Evolutionary conservation across 1,140 invertebrate species (phyloP).

Genomic region (Vollenhovia emeryi): DNA sequence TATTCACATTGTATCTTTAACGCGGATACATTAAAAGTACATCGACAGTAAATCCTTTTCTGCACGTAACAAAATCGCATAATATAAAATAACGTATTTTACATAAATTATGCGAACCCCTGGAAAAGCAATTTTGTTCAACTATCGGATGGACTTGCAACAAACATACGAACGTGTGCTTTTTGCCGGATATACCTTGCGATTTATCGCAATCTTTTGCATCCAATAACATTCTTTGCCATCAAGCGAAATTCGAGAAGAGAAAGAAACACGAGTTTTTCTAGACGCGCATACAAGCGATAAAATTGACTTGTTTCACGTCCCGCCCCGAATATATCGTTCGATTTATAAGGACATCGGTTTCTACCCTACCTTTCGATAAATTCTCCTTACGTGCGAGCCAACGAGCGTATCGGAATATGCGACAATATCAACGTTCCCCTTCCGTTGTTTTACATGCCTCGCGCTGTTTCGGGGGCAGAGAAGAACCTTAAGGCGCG

Average conservation of each 20-base stretch:
- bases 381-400: constrained; percentile 63
- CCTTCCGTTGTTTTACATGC: constrained; percentile 73
- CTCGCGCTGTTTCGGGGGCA: constrained; percentile 68
- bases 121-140: constrained; percentile 10
- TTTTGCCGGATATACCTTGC: not conserved
- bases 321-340: not conserved
- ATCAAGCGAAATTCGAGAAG: not conserved
- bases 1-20: not conserved
- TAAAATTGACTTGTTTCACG: constrained; percentile 32
- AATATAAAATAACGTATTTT: not conserved
- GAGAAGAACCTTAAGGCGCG: constrained; percentile 8
- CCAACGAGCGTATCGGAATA: constrained; percentile 61
- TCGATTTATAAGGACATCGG: constrained; percentile 36
- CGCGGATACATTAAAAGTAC: not conserved
- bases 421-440: constrained; percentile 55
- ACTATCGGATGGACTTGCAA: not conserved
- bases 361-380: constrained; percentile 29
- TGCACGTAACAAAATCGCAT: not conserved
- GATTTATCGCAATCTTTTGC: constrained; percentile 29
- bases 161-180: constrained; percentile 3
- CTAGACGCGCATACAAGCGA: not conserved
- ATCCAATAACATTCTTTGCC: constrained; percentile 1
- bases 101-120: not conserved
- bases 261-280: not conserved
- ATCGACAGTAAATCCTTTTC: not conserved